Percentiles rank a stretch among this genome's conserved stretches.
Conservation (phyloP, 1,140 invertebrate genomes). For the Anastatus disparis region DNA sequence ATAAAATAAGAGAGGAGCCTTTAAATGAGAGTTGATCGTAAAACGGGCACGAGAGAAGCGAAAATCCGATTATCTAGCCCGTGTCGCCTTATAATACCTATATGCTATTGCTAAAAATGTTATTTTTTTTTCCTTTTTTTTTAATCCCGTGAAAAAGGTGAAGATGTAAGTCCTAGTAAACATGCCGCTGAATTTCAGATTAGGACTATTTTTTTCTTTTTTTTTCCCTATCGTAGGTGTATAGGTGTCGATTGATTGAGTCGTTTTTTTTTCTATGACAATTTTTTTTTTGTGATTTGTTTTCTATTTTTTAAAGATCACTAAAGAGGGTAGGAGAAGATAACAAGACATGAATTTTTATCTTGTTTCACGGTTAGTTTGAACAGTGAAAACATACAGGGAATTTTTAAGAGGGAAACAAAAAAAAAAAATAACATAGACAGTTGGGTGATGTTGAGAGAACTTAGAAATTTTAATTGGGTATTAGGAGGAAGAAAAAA, state of each 20-base stretch:
- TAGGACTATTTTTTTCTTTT: not conserved
- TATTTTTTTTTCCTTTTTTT: no score
- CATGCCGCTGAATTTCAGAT: not conserved
- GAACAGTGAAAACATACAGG: not conserved
- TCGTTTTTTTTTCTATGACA: no score
- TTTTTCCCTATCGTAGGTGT: no score
- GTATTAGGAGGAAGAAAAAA: constrained; percentile 29
- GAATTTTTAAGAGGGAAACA: not conserved
- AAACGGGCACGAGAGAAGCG: constrained; percentile 1
- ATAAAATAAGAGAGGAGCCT: no score
- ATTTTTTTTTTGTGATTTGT: no score
- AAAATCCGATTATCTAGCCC: constrained; percentile 22
- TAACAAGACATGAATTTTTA: constrained; percentile 15
- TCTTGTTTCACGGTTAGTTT: constrained; percentile 35
- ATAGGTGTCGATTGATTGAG: no score
- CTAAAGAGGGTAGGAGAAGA: no score
- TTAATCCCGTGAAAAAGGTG: not conserved
- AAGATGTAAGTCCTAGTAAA: not conserved
- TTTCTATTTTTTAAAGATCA: no score
- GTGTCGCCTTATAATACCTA: no score
- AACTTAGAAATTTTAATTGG: constrained; percentile 41
- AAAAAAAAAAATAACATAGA: no score
- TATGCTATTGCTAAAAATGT: no score
- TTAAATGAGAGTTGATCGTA: not conserved
- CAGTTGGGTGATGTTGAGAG: constrained; percentile 13